Percentiles rank a stretch among this genome's conserved stretches.
phyloP scores from a whole-genome alignment of 2,797 vertebrate genomes.

The Myripristis murdjan region DNA sequence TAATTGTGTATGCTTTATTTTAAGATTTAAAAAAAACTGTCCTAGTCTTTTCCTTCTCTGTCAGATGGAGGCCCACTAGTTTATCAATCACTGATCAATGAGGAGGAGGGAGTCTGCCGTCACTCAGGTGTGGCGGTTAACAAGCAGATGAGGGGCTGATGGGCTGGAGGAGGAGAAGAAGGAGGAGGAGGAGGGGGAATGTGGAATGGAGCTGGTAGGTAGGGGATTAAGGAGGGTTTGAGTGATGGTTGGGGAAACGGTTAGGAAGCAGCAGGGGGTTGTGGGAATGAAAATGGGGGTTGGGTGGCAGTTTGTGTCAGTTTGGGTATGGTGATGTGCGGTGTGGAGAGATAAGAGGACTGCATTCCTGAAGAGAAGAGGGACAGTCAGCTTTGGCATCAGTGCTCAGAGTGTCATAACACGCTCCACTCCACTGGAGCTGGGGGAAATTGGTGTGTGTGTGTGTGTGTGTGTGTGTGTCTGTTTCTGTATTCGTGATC shows the following conservation, averaged over 20 bases:
- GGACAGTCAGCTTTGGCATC: conserved; percentile 40
- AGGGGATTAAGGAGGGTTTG: conserved; percentile 37
- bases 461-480: conserved; percentile 14
- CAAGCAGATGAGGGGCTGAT: conserved; percentile 55
- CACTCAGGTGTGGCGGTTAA: conserved; percentile 52
- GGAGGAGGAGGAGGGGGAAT: conserved; percentile 12
- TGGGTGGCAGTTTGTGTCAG: conserved; percentile 34
- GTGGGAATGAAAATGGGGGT: conserved; percentile 33
- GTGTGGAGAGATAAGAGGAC: conserved; percentile 57
- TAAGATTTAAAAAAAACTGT: conserved; percentile 3
- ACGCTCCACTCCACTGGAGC: conserved; percentile 42
- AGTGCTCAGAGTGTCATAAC: conserved; percentile 48
- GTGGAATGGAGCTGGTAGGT: conserved; percentile 44
- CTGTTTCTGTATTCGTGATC: conserved; percentile 23
- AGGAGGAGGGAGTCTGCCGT: conserved; percentile 42
- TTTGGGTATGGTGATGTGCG: conserved; percentile 27
- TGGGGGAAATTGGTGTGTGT: conserved; percentile 1
- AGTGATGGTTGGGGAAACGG: conserved; percentile 45
- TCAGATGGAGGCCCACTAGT: conserved; percentile 32
- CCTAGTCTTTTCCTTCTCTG: conserved; percentile 1
- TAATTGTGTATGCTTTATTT: background rate
- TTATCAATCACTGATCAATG: conserved; percentile 47
- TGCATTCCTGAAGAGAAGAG: conserved; percentile 44
- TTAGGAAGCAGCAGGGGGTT: conserved; percentile 50
- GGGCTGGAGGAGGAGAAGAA: conserved; percentile 16